A percentile compares a stretch with the other conserved stretches of the same genome.
phyloP scores from a whole-genome alignment of 1,140 invertebrate species.

The Calosoma granatense region DNA sequence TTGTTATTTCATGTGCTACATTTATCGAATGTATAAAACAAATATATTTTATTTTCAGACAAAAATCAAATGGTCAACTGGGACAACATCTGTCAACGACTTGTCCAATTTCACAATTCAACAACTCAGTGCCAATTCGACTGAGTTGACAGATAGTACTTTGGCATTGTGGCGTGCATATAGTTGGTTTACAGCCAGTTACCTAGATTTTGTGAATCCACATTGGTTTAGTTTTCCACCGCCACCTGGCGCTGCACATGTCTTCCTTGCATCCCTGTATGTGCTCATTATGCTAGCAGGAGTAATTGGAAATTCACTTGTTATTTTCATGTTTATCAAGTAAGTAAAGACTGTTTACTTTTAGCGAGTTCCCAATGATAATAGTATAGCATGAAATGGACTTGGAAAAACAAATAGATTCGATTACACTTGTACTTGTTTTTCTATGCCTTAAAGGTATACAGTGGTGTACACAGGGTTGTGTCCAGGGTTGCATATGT shows the following conservation, averaged over 20 bases:
- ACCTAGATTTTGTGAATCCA: conserved; percentile 47
- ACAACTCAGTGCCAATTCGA: too few relatives aligned
- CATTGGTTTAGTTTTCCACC: conserved; percentile 56
- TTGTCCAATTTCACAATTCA: too few relatives aligned
- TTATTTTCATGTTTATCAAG: conserved; percentile 55
- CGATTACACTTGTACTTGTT: neutral
- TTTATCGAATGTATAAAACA: too few relatives aligned
- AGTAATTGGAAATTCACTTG: conserved; percentile 50
- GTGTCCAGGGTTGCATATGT: too few relatives aligned
- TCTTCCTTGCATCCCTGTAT: conserved; percentile 46
- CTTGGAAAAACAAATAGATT: neutral
- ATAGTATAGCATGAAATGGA: neutral
- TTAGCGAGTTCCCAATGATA: neutral
- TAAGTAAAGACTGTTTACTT: conserved; percentile 33
- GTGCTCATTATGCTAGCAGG: conserved; percentile 47
- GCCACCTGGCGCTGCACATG: conserved; percentile 40
- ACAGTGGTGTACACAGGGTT: neutral
- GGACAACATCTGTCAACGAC: too few relatives aligned
- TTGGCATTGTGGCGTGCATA: neutral
- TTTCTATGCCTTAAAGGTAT: neutral
- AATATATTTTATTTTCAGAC: too few relatives aligned
- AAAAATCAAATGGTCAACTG: too few relatives aligned
- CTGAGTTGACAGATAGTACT: too few relatives aligned
- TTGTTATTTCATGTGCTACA: too few relatives aligned
- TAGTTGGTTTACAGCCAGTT: conserved; percentile 39